Evolutionary conservation across 2,113 vertebrate genomes (phyloP), one percentile per base, ranked within the genome.

Genomic region (Apodemus speciosus): DNA sequence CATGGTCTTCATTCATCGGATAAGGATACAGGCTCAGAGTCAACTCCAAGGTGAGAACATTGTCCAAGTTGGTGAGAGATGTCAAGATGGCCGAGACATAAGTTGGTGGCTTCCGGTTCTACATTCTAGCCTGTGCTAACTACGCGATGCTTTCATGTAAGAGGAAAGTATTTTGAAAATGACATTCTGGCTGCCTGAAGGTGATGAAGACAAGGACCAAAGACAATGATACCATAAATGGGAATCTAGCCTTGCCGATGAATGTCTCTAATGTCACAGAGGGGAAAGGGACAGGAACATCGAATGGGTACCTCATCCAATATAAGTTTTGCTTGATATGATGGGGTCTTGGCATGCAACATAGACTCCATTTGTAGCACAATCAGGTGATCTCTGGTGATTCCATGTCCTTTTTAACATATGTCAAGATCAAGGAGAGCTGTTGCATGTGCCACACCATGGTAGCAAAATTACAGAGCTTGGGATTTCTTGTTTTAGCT

Each of bases 1-100:
- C 64, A 9, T 46, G 27, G 32, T 80, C n/a, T 43, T 72, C 25
- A n/a, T 30, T 86, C 46, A 66, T 53, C 51, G 53, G 90, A 16
- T 35, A 75, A 93, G n/a, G 87, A 90, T 80, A 43, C 7, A 79
- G 49, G n/a, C n/a, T 88, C 51, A 83, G 68, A 85, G 66, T 81
- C 66, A 66, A 46, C 56, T 71, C 16, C 7, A 86, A 60, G 40
- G 71, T 60, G 80, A 68, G 62, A 73, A 49, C 0, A 23, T 7
- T 60, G 68, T 25, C 32, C 43, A 86, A 1, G 21, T 25, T 32
- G 25, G 30, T 85, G 69, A 93, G 80, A 21, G 43, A 51, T 21
- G n/a, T 66, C 64, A 66, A 66, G 64, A 14, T 66, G 77, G 56
- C 53, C 13, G 76, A 66, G 88, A 87, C 38, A 53, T 27, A 62